phyloP scores from a whole-genome alignment of 2,797 vertebrate species.

The Squalus acanthias region DNA sequence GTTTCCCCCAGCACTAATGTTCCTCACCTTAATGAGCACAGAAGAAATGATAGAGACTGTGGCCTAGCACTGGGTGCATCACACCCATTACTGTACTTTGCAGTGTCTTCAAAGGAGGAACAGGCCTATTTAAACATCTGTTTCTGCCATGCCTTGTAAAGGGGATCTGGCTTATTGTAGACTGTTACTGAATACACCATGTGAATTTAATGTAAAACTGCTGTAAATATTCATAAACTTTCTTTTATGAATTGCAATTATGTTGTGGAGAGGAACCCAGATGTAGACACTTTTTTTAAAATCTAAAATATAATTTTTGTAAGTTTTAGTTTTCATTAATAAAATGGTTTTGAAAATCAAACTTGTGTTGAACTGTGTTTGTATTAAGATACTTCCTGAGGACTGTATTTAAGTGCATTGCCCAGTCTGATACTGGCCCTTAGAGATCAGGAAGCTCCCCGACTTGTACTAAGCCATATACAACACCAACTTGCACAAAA shows the following conservation, averaged over 20 bases:
- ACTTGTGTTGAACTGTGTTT: neutral
- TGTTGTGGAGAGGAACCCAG: slow-evolving; percentile 5
- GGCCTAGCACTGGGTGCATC: neutral
- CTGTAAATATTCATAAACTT: slow-evolving; percentile 10
- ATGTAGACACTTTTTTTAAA: slow-evolving; percentile 31
- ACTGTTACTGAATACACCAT: neutral
- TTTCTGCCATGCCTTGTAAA: neutral
- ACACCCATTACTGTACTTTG: neutral
- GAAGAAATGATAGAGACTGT: neutral
- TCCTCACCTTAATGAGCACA: neutral
- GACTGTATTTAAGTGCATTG: neutral
- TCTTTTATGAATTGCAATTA: neutral
- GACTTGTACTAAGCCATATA: too few relatives aligned
- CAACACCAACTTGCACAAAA: neutral
- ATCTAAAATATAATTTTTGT: slow-evolving; percentile 36
- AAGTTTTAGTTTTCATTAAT: slow-evolving; percentile 37
- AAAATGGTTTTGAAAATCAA: slow-evolving; percentile 34
- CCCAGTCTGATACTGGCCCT: neutral
- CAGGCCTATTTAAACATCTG: neutral
- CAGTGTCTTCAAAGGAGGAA: neutral
- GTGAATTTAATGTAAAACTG: slow-evolving; percentile 32
- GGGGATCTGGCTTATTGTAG: neutral
- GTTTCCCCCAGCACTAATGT: neutral
- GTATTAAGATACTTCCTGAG: neutral
- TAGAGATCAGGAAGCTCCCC: neutral